Base-by-base conservation (phyloP, 1,140 invertebrate genomes). In the Megalonaias nervosa region DNA sequence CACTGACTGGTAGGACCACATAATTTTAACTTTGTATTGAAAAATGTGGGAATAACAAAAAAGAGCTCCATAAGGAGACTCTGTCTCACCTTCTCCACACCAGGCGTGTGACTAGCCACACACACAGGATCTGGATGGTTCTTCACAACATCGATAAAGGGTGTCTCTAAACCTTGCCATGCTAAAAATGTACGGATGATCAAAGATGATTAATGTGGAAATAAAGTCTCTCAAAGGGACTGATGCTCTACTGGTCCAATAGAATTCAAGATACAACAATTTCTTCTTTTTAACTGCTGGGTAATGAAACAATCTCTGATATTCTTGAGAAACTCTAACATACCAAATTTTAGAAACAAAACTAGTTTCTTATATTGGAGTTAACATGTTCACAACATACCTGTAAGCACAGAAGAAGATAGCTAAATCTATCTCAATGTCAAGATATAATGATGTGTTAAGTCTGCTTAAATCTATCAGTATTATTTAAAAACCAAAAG, bases 121-220 rank as follows among this genome's bases (percentile, higher is more conserved):
- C 66, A 69, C 23, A 56, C 64, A 55, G 76, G 71, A 55, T 73
- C 48, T 38, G 65, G 64, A 26, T 67, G 56, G 26, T 60, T 23
- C n/a, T 72, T 78, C 21, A 78, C 64, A 14, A 78, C 67, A 14
- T 72, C 71, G 26, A 19, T 15, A 56, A 68, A 78, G 13, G 70
- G 64, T 55, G 70, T 78, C 1, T 71, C 76, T 69, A 68, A 21
- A 14, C 71, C 65, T 55, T 57, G 56, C 59, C 73, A 64, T 56
- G 71, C 76, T 78, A 21, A 23, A 78, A 77, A 67, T 14, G 65
- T 31, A 55, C 12, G 38, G 65, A 15, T 31, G 6, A 55, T 56
- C 4, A 56, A 70, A 70, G 19, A 15, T n/a, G 55, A 23, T n/a
- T 13, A 58, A 17, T 21, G n/a, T 14, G 1, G 57, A 56, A 14